Evolutionary conservation across 2,888 invertebrate genomes (phyloP).

Genomic region (Caradrina clavipalpis): DNA sequence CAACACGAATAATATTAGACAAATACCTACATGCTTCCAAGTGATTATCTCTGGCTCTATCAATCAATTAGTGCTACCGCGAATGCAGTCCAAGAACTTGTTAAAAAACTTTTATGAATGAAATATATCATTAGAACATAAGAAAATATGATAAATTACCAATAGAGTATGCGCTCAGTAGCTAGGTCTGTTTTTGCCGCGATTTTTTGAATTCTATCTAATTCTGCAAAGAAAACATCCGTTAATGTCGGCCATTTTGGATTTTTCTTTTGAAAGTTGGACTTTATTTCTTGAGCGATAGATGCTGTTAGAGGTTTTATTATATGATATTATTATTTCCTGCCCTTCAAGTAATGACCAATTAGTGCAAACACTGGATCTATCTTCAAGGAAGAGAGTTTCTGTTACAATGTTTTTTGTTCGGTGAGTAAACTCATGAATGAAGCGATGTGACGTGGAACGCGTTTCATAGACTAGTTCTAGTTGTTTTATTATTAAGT

Average conservation of each 20-base stretch:
- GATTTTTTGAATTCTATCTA: constrained; percentile 76
- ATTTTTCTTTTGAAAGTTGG: constrained; percentile 44
- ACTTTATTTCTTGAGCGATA: constrained; percentile 50
- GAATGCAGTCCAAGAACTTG: constrained; percentile 68
- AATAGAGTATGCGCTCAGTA: constrained; percentile 72
- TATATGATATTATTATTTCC: constrained; percentile 36
- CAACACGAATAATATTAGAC: constrained; percentile 47
- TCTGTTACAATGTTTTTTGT: constrained; percentile 66
- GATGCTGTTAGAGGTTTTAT: constrained; percentile 23
- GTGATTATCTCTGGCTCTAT: constrained; percentile 51
- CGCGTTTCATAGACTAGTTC: constrained; percentile 55
- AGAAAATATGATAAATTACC: constrained; percentile 82
- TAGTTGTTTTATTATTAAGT: constrained; percentile 32
- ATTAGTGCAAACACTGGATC: constrained; percentile 80
- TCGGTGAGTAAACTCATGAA: constrained; percentile 71
- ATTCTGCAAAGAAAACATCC: constrained; percentile 40
- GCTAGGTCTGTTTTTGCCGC: constrained; percentile 72
- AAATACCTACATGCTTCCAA: constrained; percentile 34
- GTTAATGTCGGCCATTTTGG: constrained; percentile 25
- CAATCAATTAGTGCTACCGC: constrained; percentile 69
- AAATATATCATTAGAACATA: constrained; percentile 80
- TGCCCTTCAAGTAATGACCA: constrained; percentile 74
- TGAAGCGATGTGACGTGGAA: constrained; percentile 67
- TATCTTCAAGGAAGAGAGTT: constrained; percentile 78
- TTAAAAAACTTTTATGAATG: constrained; percentile 75